Evolutionary conservation across 2,797 vertebrate genomes (phyloP).

Genomic region (Melanotaenia nigrans): DNA sequence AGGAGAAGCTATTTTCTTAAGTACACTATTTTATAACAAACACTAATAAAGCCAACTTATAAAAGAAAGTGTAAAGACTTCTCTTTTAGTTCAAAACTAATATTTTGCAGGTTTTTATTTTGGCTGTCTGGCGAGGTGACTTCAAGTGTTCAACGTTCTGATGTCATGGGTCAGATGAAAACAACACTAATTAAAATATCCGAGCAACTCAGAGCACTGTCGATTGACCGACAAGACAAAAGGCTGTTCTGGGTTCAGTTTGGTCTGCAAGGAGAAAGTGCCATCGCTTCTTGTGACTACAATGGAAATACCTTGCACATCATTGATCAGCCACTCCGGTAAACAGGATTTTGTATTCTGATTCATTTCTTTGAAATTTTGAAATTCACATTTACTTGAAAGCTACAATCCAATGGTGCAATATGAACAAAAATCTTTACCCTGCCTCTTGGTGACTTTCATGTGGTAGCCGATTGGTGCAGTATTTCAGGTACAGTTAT

Average conservation of each 20-base stretch:
- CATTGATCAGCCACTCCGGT: slow-evolving; percentile 81
- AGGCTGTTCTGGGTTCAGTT: slow-evolving; percentile 91
- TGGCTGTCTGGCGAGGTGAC: slow-evolving; percentile 85
- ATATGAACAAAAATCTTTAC: too few species aligned
- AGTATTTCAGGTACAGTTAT: too few species aligned
- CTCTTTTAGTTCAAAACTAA: slow-evolving; percentile 8
- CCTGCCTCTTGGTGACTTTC: not conserved
- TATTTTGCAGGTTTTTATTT: slow-evolving; percentile 87
- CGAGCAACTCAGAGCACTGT: slow-evolving; percentile 78
- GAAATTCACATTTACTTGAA: too few species aligned
- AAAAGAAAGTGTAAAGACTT: not conserved
- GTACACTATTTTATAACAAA: not conserved
- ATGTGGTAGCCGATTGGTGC: not conserved
- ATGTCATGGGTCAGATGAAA: slow-evolving; percentile 67
- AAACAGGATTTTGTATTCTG: slow-evolving; percentile 33
- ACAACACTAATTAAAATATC: slow-evolving; percentile 79
- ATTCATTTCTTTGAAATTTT: not conserved
- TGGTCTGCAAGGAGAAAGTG: slow-evolving; percentile 61
- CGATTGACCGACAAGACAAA: slow-evolving; percentile 81
- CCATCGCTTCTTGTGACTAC: slow-evolving; percentile 89
- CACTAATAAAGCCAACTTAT: not conserved
- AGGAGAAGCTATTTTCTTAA: not conserved
- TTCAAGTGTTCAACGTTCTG: slow-evolving; percentile 83
- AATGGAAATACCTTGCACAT: slow-evolving; percentile 79
- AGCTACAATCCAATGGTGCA: too few species aligned